phyloP scores from a whole-genome alignment of 2,113 vertebrate genomes.

The Platycercus adscitus region DNA sequence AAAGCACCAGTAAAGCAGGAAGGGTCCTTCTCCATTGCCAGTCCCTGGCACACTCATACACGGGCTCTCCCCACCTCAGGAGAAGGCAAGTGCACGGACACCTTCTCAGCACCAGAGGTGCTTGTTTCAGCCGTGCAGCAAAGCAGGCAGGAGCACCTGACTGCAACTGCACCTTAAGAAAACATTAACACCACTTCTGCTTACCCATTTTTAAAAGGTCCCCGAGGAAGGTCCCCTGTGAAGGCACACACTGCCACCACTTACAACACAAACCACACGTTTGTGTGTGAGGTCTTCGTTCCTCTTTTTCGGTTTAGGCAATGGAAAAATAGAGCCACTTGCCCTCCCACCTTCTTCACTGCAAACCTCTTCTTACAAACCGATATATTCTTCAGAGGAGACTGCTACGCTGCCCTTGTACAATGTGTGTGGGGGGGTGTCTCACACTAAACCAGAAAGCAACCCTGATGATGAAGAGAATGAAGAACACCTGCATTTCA shows the following conservation, averaged over 20 bases:
- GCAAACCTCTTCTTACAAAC: neutral
- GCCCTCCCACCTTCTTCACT: neutral
- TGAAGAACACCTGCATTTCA: neutral
- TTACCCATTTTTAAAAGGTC: neutral
- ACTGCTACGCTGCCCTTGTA: neutral
- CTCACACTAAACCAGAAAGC: neutral
- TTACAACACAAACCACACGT: neutral
- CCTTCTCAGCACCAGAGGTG: neutral
- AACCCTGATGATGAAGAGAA: neutral
- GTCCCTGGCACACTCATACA: neutral
- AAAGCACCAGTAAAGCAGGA: neutral
- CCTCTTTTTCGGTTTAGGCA: constrained; percentile 62
- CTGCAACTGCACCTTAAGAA: neutral
- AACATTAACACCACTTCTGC: neutral
- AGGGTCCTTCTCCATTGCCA: neutral
- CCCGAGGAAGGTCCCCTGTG: neutral
- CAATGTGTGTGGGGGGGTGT: neutral
- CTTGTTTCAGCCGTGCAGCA: neutral
- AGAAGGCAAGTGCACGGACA: fast-evolving
- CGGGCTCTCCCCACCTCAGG: neutral
- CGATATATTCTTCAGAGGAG: neutral
- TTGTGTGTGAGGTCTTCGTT: constrained; percentile 38
- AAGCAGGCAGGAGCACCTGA: neutral
- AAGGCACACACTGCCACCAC: neutral
- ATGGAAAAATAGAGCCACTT: constrained; percentile 66